phyloP scores from a whole-genome alignment of 2,113 vertebrate genomes.

The Chloropsis cyanopogon region DNA sequence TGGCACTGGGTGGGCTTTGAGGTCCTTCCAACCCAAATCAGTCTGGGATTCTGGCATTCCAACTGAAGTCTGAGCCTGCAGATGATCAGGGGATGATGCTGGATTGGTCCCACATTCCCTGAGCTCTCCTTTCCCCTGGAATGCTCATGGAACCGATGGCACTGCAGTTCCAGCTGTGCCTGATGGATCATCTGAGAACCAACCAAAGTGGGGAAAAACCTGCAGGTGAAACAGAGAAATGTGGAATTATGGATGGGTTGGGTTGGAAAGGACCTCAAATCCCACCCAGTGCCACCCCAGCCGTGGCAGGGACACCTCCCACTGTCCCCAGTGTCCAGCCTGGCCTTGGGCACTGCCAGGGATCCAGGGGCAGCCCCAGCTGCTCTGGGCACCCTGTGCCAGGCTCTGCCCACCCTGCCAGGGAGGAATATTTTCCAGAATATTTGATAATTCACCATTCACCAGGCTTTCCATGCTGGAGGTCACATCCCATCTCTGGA shows the following conservation, averaged over 20 bases:
- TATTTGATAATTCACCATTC: not conserved
- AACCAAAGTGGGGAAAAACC: not conserved
- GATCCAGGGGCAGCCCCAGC: not conserved
- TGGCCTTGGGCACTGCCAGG: not conserved
- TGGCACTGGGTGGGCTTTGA: fast-evolving
- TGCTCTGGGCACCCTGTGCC: not conserved
- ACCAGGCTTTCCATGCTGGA: not conserved
- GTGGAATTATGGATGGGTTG: not conserved
- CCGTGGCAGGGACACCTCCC: not conserved
- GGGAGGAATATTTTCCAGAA: not conserved
- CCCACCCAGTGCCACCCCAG: fast-evolving
- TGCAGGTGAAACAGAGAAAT: not conserved
- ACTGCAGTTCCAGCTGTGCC: not conserved
- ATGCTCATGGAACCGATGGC: not conserved
- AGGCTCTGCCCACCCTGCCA: not conserved
- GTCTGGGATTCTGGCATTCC: not conserved
- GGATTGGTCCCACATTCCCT: not conserved
- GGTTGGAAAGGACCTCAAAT: fast-evolving
- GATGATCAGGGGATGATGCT: not conserved
- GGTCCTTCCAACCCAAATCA: too few species aligned
- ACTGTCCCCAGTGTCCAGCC: not conserved
- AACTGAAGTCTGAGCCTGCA: not conserved
- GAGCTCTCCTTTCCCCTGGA: not conserved
- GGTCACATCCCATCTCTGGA: not conserved
- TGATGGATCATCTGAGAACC: not conserved